phyloP scores from a whole-genome alignment of 1,140 invertebrate genomes.

The Drusus annulatus region DNA sequence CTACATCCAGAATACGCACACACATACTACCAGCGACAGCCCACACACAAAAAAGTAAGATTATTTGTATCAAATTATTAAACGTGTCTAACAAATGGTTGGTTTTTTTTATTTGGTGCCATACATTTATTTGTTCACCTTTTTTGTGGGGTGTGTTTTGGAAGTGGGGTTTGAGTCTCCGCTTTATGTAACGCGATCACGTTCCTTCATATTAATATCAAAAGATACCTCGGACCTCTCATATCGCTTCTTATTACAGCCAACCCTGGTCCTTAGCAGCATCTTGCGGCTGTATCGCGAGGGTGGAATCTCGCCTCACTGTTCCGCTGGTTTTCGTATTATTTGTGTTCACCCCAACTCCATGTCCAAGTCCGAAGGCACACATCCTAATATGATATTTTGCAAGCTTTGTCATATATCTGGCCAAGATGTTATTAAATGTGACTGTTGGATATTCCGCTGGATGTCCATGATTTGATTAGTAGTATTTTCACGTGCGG shows the following conservation, averaged over 20 bases:
- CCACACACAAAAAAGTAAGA: neutral
- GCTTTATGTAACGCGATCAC: conserved; percentile 53
- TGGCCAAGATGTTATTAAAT: conserved; percentile 28
- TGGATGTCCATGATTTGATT: conserved; percentile 16
- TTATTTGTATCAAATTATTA: neutral
- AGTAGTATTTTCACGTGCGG: conserved; percentile 20
- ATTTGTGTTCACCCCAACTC: conserved; percentile 23
- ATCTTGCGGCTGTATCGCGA: conserved; percentile 37
- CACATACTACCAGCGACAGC: neutral
- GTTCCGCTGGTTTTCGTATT: conserved; percentile 41
- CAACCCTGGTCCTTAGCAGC: conserved; percentile 35
- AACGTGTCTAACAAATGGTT: neutral
- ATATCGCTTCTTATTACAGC: conserved; percentile 58
- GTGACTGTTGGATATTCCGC: conserved; percentile 10
- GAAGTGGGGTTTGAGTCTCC: neutral
- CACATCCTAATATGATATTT: conserved; percentile 20
- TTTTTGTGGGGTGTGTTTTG: neutral
- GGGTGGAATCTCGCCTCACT: conserved; percentile 32
- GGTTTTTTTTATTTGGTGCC: neutral
- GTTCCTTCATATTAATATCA: conserved; percentile 58
- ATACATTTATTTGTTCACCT: neutral
- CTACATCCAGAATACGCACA: neutral
- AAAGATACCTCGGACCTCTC: conserved; percentile 51
- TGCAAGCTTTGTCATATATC: conserved; percentile 39
- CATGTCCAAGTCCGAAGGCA: neutral